Percentiles rank a stretch among this genome's conserved stretches.
Conservation (phyloP, 2,113 vertebrate genomes). For the Trichomycterus rosablanca region DNA sequence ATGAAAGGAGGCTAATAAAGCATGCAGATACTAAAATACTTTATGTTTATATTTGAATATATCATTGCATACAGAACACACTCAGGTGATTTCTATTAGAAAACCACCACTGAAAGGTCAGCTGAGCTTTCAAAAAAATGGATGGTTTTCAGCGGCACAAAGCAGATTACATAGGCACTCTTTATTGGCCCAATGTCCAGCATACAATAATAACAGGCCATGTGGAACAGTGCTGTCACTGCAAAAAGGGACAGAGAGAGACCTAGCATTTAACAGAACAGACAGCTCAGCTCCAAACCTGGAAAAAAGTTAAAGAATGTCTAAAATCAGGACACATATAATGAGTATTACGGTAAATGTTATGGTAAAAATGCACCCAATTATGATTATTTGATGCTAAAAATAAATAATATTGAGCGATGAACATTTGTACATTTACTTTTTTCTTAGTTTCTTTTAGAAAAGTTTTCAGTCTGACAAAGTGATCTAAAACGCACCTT, state of each 20-base stretch:
- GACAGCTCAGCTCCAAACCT: slow-evolving; percentile 49
- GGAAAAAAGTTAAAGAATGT: slow-evolving; percentile 49
- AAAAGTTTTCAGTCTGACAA: not conserved
- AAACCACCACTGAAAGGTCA: no score
- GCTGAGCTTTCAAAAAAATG: slow-evolving; percentile 34
- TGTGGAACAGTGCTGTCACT: slow-evolving; percentile 35
- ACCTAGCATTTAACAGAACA: slow-evolving; percentile 43
- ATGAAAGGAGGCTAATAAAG: no score
- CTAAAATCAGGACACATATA: not conserved
- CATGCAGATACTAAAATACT: no score
- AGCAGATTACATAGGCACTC: slow-evolving; percentile 62
- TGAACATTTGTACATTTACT: not conserved
- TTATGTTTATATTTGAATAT: no score
- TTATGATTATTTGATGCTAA: not conserved
- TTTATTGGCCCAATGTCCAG: slow-evolving; percentile 44
- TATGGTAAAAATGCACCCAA: no score
- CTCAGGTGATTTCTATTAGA: no score
- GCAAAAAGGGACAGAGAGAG: slow-evolving; percentile 32
- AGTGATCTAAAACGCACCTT: not conserved
- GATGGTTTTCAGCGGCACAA: slow-evolving; percentile 55
- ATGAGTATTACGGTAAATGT: no score
- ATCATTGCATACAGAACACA: no score
- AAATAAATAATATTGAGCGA: not conserved
- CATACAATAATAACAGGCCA: slow-evolving; percentile 53
- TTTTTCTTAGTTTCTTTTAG: not conserved